phyloP scores from a whole-genome alignment of 2,797 vertebrate species.

The Rachycentron canadum region DNA sequence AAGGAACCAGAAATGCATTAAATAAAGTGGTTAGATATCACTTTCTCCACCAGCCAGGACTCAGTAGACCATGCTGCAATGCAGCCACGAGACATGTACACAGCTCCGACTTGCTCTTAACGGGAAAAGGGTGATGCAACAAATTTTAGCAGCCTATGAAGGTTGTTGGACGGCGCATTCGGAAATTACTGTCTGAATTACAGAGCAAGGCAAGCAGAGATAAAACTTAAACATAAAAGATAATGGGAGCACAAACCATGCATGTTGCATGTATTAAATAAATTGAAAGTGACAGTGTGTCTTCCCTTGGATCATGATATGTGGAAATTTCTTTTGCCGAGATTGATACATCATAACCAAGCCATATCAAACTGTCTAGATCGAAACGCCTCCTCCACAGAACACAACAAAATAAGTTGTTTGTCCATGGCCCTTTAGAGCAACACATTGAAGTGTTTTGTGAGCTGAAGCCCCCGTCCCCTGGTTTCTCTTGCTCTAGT shows the following conservation, averaged over 20 bases:
- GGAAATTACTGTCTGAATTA: slow-evolving; percentile 3
- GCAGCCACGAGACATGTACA: slow-evolving; percentile 20
- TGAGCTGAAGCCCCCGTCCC: background rate
- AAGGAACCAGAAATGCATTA: slow-evolving; percentile 10
- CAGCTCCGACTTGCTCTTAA: slow-evolving; percentile 12
- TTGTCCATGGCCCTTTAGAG: background rate
- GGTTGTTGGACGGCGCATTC: background rate
- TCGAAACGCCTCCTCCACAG: background rate
- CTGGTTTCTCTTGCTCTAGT: slow-evolving; percentile 24
- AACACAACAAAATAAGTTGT: background rate
- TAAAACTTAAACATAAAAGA: background rate
- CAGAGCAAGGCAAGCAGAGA: background rate
- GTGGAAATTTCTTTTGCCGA: background rate
- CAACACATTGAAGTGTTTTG: background rate
- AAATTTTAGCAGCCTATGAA: background rate
- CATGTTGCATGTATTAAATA: background rate
- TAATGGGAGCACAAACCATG: background rate
- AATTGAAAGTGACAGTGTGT: background rate
- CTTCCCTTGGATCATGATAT: background rate
- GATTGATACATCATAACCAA: background rate
- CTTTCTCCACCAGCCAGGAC: slow-evolving; percentile 13
- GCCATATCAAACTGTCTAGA: background rate
- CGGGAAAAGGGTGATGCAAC: slow-evolving; percentile 11
- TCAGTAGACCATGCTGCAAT: slow-evolving; percentile 14
- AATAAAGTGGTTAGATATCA: background rate